Evolutionary conservation across 2,113 vertebrate species (phyloP), one percentile per base, ranked within the genome.

Genomic region (Todiramphus chloris): DNA sequence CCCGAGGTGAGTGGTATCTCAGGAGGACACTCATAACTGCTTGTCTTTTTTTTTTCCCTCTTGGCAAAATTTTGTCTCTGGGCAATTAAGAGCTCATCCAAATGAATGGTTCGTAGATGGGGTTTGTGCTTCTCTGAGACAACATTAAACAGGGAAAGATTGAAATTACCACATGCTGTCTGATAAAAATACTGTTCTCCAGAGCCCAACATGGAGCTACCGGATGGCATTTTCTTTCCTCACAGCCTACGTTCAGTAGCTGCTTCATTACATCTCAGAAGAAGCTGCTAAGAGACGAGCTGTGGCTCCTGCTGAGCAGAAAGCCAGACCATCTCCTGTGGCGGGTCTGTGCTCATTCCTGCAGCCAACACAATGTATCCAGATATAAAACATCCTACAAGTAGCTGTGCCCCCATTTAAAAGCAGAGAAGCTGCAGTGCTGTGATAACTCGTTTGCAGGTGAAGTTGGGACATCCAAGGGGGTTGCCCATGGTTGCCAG

Each of bases 1-100:
- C 28, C 48, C 1, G 1, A 28, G n/a, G 56, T 30, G 55, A 66
- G 16, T 0, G 0, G 30, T 59, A 7, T 15, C 56, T 74, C 10
- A 8, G 35, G 23, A 89, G 33, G 28, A 85, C 39, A 41, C 31
- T 67, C 63, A 28, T 6, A n/a, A 2, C 35, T 53, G 33, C 35
- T 69, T 20, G 46, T 46, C 8, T 46, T 20, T 46, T 46, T 25
- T 13, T 25, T 51, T 20, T 1, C 4, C 31, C 23, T 16, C 50
- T 24, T 20, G 39, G 67, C 35, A 75, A 79, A 60, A 64, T 31
- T 56, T 53, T 18, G 67, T 64, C 74, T 74, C 35, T 43, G 39
- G 67, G 88, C 70, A 41, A 7, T 9, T 9, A 6, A 83, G 48
- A 41, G 4, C 31, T 80, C 63, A 37, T 64, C 75, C 0, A 0